Evolutionary conservation across 2,797 vertebrate species (phyloP).

Genomic region (Chlorospingus semifuscus): DNA sequence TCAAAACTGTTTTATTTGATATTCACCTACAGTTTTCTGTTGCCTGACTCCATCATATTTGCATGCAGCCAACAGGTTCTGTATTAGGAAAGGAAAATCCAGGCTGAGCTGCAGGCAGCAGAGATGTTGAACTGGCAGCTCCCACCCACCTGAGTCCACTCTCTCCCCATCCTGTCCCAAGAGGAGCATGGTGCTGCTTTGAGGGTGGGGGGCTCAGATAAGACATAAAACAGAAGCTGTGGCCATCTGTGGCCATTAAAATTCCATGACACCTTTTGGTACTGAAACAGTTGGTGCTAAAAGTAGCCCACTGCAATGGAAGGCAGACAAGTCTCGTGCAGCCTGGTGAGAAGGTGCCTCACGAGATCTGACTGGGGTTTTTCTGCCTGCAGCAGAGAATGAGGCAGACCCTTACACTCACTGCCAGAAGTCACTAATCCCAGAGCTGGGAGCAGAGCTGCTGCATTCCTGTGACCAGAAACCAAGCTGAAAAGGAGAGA

Average conservation of each 20-base stretch:
- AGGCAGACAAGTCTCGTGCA: background rate
- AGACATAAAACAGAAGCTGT: constrained; percentile 30
- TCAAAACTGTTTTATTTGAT: background rate
- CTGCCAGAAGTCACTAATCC: background rate
- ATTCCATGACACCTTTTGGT: constrained; percentile 59
- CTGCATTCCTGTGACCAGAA: background rate
- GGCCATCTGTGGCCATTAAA: constrained; percentile 54
- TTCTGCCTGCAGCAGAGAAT: background rate
- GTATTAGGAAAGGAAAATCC: background rate
- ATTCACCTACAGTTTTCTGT: background rate
- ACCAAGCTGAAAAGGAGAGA: background rate
- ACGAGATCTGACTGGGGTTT: rapidly evolving
- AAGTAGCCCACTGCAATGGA: background rate
- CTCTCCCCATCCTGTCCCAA: background rate
- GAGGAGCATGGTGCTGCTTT: background rate
- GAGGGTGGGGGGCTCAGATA: background rate
- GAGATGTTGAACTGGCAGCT: background rate
- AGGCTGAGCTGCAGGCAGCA: background rate
- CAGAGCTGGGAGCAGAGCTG: background rate
- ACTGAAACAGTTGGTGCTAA: constrained; percentile 8
- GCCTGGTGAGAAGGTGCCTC: background rate
- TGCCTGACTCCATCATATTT: background rate
- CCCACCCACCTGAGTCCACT: background rate
- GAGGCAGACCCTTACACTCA: background rate
- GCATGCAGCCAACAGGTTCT: background rate